Base-by-base conservation (phyloP, 2,797 vertebrate species). In the Bovichtus variegatus region DNA sequence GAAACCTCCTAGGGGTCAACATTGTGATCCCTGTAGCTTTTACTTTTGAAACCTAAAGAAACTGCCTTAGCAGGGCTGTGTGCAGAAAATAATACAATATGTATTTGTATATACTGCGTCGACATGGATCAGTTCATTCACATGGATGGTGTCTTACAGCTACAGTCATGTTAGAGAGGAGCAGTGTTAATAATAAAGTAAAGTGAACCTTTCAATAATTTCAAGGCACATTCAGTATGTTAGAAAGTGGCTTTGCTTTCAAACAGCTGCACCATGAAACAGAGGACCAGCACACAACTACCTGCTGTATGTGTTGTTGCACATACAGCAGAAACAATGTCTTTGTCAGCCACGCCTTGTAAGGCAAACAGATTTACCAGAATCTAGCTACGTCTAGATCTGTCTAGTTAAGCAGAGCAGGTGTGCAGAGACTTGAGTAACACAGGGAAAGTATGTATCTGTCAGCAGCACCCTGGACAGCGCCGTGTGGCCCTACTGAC, bases 381-480 rank as follows among this genome's bases (percentile, higher is more conserved):
- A 73, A 36, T 76, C 79, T 4, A 8, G 50, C 64, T 54, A 60
- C 63, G 54, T 78, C 74, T 55, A 67, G 44, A 69, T 80, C 74
- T 81, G 84, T 63, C 84, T 86, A 68, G 75, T 88, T 83, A 84
- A 81, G 81, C 62, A 74, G 82, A 84, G 83, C 85, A 93, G 91
- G 90, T 92, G 90, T 70, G 67, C 68, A 66, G 64, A 80, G 82
- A 78, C 78, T 88, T 68, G 49, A 78, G 49, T 61, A 66, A 80
- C 68, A 76, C 54, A 62, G 54, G 70, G 67, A 87, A 82, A 90
- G 89, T 58, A 93, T 84, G 47, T 90, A 83, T 70, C 83, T 87
- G 88, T 89, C 90, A 94, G 93, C 90, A 96, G 95, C 88, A 96
- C 94, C 95, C 89, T 95, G 95, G 95, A 96, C 95, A 96, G 95